Base-by-base conservation (phyloP, 2,888 invertebrate species). In the Eilema griseolum region DNA sequence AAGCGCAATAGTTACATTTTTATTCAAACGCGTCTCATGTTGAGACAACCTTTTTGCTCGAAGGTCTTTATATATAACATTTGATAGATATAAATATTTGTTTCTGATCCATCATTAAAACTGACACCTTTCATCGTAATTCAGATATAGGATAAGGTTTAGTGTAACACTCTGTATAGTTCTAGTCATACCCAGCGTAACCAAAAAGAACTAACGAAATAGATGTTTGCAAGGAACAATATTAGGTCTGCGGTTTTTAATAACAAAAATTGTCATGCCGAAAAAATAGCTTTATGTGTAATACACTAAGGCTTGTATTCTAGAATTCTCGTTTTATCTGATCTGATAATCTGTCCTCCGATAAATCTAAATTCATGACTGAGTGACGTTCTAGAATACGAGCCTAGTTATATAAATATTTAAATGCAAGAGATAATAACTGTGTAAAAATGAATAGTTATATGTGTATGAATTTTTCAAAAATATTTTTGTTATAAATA, bases 401-500 rank as follows among this genome's bases (percentile, higher is more conserved):
- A n/a, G n/a, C n/a, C n/a, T n/a, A n/a, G 52, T 69, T 68, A 70
- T 31, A 56, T 67, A 77, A 77, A 79, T 84, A 82, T 84, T 80
- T 74, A 78, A 79, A 72, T 70, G 77, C 78, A 80, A 78, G 46
- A 70, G 71, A 75, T 59, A 37, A 37, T 62, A 67, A 67, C 37
- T 56, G 59, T 57, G 61, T 67, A 75, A 79, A 77, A 73, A 28
- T 26, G 20, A 87, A 79, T 66, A 76, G 86, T 87, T 70, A 71
- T 82, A 89, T 62, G 59, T 68, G 74, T 79, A 85, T 86, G 82
- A 81, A 87, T 84, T 67, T 88, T 81, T 85, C 71, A 77, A 85
- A 85, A 86, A 85, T 90, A 89, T 91, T 91, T 92, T 92, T 91
- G 86, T 87, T 88, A 82, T 81, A 37, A 37, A 82, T 83, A 81